phyloP scores from a whole-genome alignment of 2,888 invertebrate species.

The Pseudococcus longispinus region DNA sequence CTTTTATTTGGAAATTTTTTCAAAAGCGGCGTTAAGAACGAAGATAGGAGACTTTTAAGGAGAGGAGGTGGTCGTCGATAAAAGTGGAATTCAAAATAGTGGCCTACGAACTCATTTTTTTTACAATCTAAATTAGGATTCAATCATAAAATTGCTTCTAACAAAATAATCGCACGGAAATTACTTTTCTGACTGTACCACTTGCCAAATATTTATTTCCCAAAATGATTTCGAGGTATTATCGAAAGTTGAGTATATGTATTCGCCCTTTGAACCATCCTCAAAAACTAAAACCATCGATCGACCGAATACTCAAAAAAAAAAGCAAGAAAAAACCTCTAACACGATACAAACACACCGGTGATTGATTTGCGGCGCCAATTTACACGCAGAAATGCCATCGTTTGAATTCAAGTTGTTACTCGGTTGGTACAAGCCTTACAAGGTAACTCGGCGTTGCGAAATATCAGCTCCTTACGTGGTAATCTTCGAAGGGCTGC shows the following conservation, averaged over 20 bases:
- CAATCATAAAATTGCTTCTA: no score
- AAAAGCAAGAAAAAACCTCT: not conserved
- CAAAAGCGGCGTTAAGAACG: no score
- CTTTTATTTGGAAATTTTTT: no score
- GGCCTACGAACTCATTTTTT: no score
- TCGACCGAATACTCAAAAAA: not conserved
- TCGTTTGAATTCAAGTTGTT: not conserved
- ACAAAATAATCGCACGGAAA: no score
- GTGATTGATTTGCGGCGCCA: slow-evolving; percentile 1
- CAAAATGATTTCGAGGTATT: no score
- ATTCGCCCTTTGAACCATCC: not conserved
- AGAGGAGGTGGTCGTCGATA: no score
- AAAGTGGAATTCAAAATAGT: no score
- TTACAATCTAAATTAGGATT: no score
- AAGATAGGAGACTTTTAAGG: no score
- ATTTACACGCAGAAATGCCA: not conserved
- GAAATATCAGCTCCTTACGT: not conserved
- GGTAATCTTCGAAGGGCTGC: not conserved
- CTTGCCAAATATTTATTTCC: no score
- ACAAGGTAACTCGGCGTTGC: not conserved
- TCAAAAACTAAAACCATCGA: not conserved
- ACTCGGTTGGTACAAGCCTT: not conserved
- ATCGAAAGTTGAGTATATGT: not conserved
- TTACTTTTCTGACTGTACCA: no score
- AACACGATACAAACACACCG: not conserved